Evolutionary conservation across 2,888 invertebrate species (phyloP).

Genomic region (Chrysopilus asiliformis): DNA sequence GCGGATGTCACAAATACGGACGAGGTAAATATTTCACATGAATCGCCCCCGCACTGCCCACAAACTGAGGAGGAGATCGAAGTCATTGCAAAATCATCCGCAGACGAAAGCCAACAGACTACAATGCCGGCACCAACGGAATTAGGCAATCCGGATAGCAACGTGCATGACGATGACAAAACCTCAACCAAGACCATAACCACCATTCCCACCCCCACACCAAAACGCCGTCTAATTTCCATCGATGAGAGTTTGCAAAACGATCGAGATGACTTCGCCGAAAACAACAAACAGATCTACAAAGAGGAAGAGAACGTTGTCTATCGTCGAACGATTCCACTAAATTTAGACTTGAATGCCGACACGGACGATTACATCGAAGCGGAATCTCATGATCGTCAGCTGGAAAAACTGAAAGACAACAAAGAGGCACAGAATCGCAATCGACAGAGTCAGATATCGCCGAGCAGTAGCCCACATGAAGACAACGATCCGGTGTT

Average conservation of each 20-base stretch:
- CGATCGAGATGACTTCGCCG: constrained; percentile 12
- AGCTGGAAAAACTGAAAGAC: constrained; percentile 42
- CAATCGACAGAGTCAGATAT: constrained; percentile 36
- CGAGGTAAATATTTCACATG: constrained; percentile 27
- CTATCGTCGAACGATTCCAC: constrained; percentile 25
- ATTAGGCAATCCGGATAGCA: not conserved
- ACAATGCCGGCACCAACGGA: not conserved
- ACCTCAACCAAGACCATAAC: not conserved
- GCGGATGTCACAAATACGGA: constrained; percentile 16
- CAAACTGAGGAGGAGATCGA: too few species aligned
- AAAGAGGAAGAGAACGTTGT: constrained; percentile 23
- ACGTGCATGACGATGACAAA: constrained; percentile 7
- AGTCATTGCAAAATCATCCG: too few species aligned
- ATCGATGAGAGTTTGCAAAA: constrained; percentile 22
- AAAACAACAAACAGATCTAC: constrained; percentile 4
- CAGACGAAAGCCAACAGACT: constrained; percentile 6
- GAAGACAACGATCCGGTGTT: constrained; percentile 26
- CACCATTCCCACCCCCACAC: not conserved
- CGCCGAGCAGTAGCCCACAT: constrained; percentile 19
- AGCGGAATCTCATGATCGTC: constrained; percentile 22
- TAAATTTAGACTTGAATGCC: constrained; percentile 14
- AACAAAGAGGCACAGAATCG: constrained; percentile 47
- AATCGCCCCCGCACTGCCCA: too few species aligned
- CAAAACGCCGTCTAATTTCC: constrained; percentile 21
- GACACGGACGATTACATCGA: constrained; percentile 14